phyloP scores from a whole-genome alignment of 2,797 vertebrate genomes.

The Sphenopsis melanotis region DNA sequence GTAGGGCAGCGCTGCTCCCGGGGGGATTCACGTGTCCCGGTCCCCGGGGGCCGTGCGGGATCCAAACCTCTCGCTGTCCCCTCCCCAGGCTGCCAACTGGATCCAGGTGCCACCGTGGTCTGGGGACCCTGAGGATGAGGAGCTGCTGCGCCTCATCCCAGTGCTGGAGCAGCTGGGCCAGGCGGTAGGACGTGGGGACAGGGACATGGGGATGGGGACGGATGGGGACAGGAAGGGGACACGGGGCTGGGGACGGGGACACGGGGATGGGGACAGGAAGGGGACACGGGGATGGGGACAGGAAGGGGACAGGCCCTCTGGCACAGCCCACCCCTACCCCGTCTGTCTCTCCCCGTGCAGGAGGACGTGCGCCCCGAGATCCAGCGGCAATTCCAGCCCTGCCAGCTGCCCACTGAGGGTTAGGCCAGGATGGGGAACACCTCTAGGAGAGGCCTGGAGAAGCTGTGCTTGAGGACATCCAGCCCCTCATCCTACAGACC shows the following conservation, averaged over 20 bases:
- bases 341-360: slow-evolving; percentile 32
- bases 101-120: slow-evolving; percentile 78
- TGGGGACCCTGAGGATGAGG: slow-evolving; percentile 72
- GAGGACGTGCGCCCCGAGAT: slow-evolving; percentile 79
- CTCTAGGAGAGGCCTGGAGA: accelerated
- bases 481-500: accelerated
- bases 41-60: too few relatives aligned
- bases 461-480: accelerated
- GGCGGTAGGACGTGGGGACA: slow-evolving; percentile 46
- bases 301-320: accelerated
- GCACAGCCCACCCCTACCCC: accelerated
- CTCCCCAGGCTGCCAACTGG: slow-evolving; percentile 79
- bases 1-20: slow-evolving; percentile 9
- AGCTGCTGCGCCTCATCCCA: slow-evolving; percentile 76
- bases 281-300: neutral
- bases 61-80: accelerated
- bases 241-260: too few relatives aligned
- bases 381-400: slow-evolving; percentile 73
- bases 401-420: slow-evolving; percentile 71
- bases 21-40: accelerated
- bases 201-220: neutral
- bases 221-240: too few relatives aligned
- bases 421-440: neutral
- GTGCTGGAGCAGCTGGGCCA: slow-evolving; percentile 76
- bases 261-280: neutral